These are phyloP conservation scores for Tetragnatha versicolor DNA, from an alignment of 1,140 invertebrate genomes.

Conservation along the genomic window DNA sequence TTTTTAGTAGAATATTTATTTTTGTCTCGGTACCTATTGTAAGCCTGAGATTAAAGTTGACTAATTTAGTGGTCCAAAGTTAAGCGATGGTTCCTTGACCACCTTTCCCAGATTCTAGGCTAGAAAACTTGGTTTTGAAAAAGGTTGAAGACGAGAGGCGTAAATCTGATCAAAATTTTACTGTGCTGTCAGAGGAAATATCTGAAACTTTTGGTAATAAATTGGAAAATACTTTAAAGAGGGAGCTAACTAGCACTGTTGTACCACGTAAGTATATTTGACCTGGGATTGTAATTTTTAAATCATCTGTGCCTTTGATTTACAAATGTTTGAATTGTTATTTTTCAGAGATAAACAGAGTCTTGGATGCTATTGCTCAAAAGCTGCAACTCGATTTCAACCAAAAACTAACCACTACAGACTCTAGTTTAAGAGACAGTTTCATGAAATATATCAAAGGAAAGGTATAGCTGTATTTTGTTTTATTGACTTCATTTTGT, in stretches of 20 bases:
- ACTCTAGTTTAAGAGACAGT: conserved; percentile 79
- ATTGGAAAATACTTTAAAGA: conserved; percentile 61
- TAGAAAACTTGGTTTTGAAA: conserved; percentile 57
- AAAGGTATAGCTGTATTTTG: no score
- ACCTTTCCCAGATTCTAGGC: conserved; percentile 29
- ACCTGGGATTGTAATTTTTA: conserved; percentile 13
- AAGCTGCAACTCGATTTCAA: conserved; percentile 75
- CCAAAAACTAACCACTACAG: conserved; percentile 74
- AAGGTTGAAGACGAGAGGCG: conserved; percentile 52
- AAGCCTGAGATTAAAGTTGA: no score
- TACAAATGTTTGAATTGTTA: no score
- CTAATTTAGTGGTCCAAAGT: no score
- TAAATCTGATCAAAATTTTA: conserved; percentile 57
- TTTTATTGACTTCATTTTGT: no score
- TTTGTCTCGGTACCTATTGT: no score
- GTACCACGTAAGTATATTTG: conserved; percentile 59
- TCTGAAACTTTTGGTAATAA: conserved; percentile 59
- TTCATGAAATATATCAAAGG: conserved; percentile 78
- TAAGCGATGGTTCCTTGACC: no score
- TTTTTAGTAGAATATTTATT: no score
- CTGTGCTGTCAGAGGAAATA: conserved; percentile 61
- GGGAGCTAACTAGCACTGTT: conserved; percentile 60
- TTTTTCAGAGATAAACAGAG: conserved; percentile 62
- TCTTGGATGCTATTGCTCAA: conserved; percentile 73
- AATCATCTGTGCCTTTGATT: neutral